Base-by-base conservation (phyloP, 2,888 invertebrate species). In the Flexamia atlantica region DNA sequence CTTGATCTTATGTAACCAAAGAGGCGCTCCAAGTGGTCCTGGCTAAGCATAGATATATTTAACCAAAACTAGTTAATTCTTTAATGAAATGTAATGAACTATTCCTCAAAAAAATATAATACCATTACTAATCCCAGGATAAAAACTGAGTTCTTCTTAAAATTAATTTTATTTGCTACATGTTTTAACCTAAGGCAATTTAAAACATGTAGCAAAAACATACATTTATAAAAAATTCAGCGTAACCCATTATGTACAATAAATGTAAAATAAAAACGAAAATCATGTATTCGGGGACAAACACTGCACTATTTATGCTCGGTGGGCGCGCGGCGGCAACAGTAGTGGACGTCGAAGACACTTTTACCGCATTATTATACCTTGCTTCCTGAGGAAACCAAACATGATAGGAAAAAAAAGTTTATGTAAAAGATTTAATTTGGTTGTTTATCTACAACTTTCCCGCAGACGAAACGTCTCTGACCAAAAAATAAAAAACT, bases 401-500 rank as follows among this genome's bases (percentile, higher is more conserved):
- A 14, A 46, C 46, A 46, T 12, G 14, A 17, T 46, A 46, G 46
- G 14, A 40, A 9, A 40, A 46, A 4, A 46, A 46, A 46, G 46
- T 10, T 17, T 2, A 46, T 14, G 14, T 46, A 14, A 46, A 9
- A 46, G 14, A 46, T 46, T 4, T 3, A 46, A 46, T 46, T 17
- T 46, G 46, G 46, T 12, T 17, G 14, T 46, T 46, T 46, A 46
- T 46, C 14, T 14, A 46, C 46, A 46, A 46, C 46, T 46, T 46
- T 46, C 46, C 46, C 46, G 12, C 46, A 14, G 46, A 46, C 46
- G 14, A 46, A 46, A 46, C 12, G 17, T 46, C 46, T 12, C 46
- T 46, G 46, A 46, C 46, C 46, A 46, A 46, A 46, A 46, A 46
- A 46, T 46, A 46, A 46, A 46, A n/a, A n/a, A n/a, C n/a, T n/a